A percentile compares a stretch with the other conserved stretches of the same genome.
These are phyloP conservation scores for Nothocercus julius DNA, from an alignment of 2,113 vertebrate genomes.

Conservation along the genomic window DNA sequence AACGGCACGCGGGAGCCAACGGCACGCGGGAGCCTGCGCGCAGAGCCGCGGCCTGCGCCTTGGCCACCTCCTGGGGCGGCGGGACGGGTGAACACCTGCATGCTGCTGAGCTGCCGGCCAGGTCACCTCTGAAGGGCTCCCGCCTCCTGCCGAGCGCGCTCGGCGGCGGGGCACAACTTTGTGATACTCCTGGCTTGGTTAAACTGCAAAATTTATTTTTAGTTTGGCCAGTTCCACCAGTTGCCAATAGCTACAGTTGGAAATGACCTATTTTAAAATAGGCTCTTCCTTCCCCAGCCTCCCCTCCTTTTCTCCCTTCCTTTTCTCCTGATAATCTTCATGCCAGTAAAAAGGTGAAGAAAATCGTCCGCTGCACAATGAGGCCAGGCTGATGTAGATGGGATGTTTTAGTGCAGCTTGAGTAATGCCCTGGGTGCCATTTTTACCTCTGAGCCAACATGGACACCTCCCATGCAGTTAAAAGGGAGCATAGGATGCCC, in stretches of 20 bases:
- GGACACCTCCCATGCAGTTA: background rate
- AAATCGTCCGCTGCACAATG: background rate
- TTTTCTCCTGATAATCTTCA: background rate
- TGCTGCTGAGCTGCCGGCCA: background rate
- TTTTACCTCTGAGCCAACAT: background rate
- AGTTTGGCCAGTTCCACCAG: background rate
- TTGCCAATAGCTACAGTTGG: background rate
- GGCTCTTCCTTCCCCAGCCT: background rate
- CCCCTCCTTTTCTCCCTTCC: background rate
- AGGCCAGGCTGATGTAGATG: conserved; percentile 3
- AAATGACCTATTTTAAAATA: conserved; percentile 23
- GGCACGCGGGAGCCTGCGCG: accelerated
- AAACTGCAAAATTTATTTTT: conserved; percentile 5
- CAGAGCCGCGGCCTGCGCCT: no score
- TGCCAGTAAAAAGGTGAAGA: background rate
- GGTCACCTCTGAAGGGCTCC: background rate
- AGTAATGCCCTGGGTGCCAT: conserved; percentile 17
- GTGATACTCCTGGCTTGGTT: background rate
- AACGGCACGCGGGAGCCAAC: accelerated
- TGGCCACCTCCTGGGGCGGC: background rate
- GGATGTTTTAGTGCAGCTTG: background rate
- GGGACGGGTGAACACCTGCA: background rate
- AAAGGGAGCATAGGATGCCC: background rate
- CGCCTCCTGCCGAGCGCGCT: background rate
- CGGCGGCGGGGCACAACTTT: background rate